Evolutionary conservation across 2,888 invertebrate genomes (phyloP).

Genomic region (Heteropelma amictum): DNA sequence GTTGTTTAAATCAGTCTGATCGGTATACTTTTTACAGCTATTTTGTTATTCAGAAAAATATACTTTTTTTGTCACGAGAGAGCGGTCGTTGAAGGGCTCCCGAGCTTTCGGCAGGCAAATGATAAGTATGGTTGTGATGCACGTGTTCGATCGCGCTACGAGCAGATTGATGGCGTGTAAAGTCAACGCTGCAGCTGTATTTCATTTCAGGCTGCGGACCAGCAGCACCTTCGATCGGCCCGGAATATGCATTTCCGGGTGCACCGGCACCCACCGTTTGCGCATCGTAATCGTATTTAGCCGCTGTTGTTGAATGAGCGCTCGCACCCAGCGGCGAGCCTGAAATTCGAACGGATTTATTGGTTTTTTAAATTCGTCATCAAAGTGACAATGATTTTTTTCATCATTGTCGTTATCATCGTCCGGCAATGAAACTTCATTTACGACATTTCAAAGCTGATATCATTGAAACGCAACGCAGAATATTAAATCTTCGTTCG

Average conservation of each 20-base stretch:
- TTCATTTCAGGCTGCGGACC: slow-evolving; percentile 82
- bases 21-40: background rate
- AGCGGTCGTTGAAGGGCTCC: slow-evolving; percentile 82
- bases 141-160: slow-evolving; percentile 82
- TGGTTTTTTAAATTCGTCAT: background rate
- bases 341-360: slow-evolving; percentile 40
- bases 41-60: background rate
- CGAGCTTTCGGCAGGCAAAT: slow-evolving; percentile 85
- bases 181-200: slow-evolving; percentile 85
- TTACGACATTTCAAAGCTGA: too few relatives aligned
- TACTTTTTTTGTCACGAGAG: slow-evolving; percentile 86
- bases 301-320: slow-evolving; percentile 71
- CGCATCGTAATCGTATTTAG: slow-evolving; percentile 80
- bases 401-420: too few relatives aligned
- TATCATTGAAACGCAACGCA: too few relatives aligned
- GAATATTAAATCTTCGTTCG: too few relatives aligned
- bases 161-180: slow-evolving; percentile 79
- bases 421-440: too few relatives aligned
- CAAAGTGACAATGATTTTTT: background rate
- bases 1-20: background rate
- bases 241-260: slow-evolving; percentile 76
- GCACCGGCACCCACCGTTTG: slow-evolving; percentile 73
- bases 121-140: slow-evolving; percentile 93
- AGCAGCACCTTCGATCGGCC: slow-evolving; percentile 78
- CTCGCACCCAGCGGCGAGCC: slow-evolving; percentile 72